Conservation (phyloP, 2,113 vertebrate genomes). For the Hiodon alosoides region DNA sequence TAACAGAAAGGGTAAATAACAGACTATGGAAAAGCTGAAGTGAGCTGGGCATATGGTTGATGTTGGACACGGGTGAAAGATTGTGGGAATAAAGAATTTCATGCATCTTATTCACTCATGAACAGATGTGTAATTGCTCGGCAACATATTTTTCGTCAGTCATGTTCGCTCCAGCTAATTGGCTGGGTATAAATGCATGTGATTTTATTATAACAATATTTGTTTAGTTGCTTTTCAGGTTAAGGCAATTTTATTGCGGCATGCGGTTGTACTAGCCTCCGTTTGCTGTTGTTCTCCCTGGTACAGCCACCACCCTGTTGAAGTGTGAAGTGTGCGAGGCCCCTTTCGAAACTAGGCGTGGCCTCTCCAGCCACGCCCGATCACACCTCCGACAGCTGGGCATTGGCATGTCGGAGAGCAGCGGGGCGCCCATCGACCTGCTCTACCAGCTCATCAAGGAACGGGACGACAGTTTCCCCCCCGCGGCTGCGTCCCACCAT, state of each 20-base stretch:
- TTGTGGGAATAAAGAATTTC: too few relatives aligned
- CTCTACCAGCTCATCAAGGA: constrained; percentile 81
- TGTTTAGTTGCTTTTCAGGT: not conserved
- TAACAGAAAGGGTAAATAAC: not conserved
- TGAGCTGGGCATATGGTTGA: too few relatives aligned
- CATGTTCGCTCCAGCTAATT: too few relatives aligned
- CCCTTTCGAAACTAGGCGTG: constrained; percentile 81
- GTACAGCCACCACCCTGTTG: constrained; percentile 64
- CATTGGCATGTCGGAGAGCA: constrained; percentile 76
- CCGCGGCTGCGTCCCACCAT: constrained; percentile 6
- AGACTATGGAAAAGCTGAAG: too few relatives aligned
- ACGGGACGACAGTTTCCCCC: constrained; percentile 41
- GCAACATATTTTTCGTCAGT: too few relatives aligned
- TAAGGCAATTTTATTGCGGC: not conserved
- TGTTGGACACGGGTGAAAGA: too few relatives aligned
- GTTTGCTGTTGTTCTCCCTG: constrained; percentile 22
- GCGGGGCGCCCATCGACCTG: constrained; percentile 78
- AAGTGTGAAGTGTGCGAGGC: constrained; percentile 83
- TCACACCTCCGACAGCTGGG: constrained; percentile 86
- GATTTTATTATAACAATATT: not conserved
- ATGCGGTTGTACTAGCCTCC: not conserved
- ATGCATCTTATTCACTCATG: too few relatives aligned
- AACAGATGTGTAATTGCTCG: too few relatives aligned
- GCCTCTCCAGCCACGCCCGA: constrained; percentile 83
- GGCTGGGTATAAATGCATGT: not conserved